Evolutionary conservation across 2,797 vertebrate species (phyloP), one percentile per base, ranked within the genome.

Genomic region (Melanogrammus aeglefinus): DNA sequence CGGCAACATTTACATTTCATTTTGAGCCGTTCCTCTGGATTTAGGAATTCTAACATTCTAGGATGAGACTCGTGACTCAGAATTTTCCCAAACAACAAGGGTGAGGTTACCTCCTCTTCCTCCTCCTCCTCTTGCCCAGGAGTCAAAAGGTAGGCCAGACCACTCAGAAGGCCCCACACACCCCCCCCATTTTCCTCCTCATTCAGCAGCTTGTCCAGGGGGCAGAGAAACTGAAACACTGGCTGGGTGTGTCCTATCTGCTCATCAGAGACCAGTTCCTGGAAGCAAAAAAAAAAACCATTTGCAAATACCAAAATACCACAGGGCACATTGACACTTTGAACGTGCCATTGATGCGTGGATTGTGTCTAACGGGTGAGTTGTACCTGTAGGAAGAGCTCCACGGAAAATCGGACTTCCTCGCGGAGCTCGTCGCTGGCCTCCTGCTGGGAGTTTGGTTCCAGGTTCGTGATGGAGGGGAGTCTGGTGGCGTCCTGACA

Each of bases 161-260:
- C 85, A 0, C 92, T 92, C 70, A 95, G 89, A 38, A 95, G 83
- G 36, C 87, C 84, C 94, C 94, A 94, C 76, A 95, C 88, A 0
- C 92, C 92, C 31, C 81, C 84, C 1, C 82, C 75, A n/a, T 90
- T 82, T 16, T 93, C 86, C 9, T 93, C 90, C 74, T 93, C 91
- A 77, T 84, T 89, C 75, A 93, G 83, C 76, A 95, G 88, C 76
- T 86, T 90, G 36, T 93, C 90, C 4, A 94, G 86, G 1, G 94
- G 94, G 76, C 93, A 94, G 24, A 95, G 86, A 78, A 95, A 95
- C 82, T 92, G 91, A 81, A 95, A 95, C 35, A 95, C 93, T 0
- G 88, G 89, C 74, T 92, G 86, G 73, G 83, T 93, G 84, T 81
- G 88, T 21, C 94, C 90, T 1, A 91, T 88, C 57, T 89, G 18